A percentile compares a stretch with the other conserved stretches of the same genome.
Evolutionary conservation across 2,797 vertebrate genomes (phyloP).

Genomic region (Trichosurus vulpecula): DNA sequence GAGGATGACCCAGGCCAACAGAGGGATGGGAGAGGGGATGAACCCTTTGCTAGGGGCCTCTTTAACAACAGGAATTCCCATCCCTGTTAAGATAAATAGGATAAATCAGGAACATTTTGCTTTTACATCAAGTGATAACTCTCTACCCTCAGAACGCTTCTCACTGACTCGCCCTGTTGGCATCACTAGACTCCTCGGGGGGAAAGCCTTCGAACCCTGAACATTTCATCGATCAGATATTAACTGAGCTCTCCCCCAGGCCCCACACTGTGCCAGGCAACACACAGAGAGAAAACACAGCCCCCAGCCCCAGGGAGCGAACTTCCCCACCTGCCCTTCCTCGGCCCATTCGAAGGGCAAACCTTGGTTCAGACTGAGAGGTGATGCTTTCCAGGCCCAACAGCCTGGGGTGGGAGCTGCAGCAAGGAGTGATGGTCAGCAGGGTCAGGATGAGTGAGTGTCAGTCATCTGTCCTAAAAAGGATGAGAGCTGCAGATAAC

Average conservation of each 20-base stretch:
- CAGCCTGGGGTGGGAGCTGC: not conserved
- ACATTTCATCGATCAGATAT: not conserved
- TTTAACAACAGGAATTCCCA: not conserved
- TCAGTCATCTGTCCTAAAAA: not conserved
- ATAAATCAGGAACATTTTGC: not conserved
- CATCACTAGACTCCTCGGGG: not conserved
- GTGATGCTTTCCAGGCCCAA: not conserved
- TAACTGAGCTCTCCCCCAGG: not conserved
- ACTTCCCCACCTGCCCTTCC: not conserved
- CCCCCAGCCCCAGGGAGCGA: not conserved
- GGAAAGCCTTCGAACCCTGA: not conserved
- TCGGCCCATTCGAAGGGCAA: not conserved
- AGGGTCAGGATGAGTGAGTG: not conserved
- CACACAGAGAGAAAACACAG: not conserved
- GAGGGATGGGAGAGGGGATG: not conserved
- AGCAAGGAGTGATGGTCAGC: not conserved
- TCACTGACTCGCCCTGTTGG: not conserved
- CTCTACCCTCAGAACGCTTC: not conserved
- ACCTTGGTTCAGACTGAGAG: accelerated
- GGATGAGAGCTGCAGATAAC: not conserved
- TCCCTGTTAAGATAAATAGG: not conserved
- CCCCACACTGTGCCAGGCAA: not conserved
- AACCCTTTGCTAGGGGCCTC: no score
- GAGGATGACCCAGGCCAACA: no score
- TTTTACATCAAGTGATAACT: not conserved